Base-by-base conservation (phyloP, 2,797 vertebrate genomes). In the Microcaecilia unicolor region DNA sequence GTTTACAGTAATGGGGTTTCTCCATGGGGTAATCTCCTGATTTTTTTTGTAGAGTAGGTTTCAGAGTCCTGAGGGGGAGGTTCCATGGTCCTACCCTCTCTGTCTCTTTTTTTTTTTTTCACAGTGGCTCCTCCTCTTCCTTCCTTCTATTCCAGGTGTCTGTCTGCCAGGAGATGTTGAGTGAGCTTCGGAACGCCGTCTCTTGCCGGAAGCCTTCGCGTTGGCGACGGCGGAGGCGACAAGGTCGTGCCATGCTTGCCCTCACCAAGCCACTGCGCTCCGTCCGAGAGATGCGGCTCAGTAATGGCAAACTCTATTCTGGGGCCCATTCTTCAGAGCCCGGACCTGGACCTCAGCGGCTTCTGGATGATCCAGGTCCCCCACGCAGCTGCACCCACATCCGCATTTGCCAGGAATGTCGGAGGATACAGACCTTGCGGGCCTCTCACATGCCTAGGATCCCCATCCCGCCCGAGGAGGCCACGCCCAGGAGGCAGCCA, bases 151-250 rank as follows among this genome's bases (percentile, higher is more conserved):
- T 54, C 5, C 65, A 93, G 89, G 84, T 89, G 14, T 92, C 89
- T 0, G 85, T 93, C 13, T 92, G 89, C 66, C 89, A 90, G 68
- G 89, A 92, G 80, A 91, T 93, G 90, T 47, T 93, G 48, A 85
- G 80, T 1, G 89, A 92, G 62, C 86, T 92, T 23, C 72, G 87
- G 7, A 89, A 88, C 6, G 89, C 87, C 1, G 84, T 92, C 25
- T 91, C 88, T 10, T 93, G 89, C 51, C 90, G 86, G 70, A 92
- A 91, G 72, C 89, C 75, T 8, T 89, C 88, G 2, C 85, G 87
- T 5, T 83, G 87, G 5, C 85, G 90, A 2, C 81, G 85, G 1
- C 86, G 82, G 25, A 22, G 81, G 43, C 29, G 81, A 30, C 76
- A 80, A 0, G 72, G 83, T 11, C 81, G 87, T 19, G 72, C 87